phyloP scores from a whole-genome alignment of 2,888 invertebrate species.

The Resseliella maxima region DNA sequence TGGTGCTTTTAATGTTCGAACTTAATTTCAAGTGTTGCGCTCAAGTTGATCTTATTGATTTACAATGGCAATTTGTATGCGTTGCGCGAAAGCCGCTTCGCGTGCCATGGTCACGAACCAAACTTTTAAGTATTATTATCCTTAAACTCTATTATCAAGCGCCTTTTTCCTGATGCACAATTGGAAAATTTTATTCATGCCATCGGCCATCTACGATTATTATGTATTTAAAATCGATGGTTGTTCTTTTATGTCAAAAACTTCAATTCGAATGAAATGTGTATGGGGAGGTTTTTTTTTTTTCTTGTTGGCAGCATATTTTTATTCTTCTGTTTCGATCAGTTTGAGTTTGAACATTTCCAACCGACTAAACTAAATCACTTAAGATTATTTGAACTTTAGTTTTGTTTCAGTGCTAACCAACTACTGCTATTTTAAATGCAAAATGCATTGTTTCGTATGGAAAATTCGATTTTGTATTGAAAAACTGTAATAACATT shows the following conservation, averaged over 20 bases:
- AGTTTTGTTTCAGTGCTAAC: not conserved
- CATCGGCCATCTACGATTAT: constrained; percentile 5
- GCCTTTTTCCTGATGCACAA: not conserved
- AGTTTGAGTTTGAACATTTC: not conserved
- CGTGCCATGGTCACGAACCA: not conserved
- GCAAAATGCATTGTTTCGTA: not conserved
- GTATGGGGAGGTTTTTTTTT: not conserved
- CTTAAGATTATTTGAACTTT: constrained; percentile 1
- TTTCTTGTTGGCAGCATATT: too few species aligned
- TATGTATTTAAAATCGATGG: not conserved
- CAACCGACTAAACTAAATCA: constrained; percentile 20
- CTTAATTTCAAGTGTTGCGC: constrained; percentile 19
- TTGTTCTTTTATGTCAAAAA: not conserved
- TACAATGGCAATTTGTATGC: constrained; percentile 49
- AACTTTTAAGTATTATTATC: constrained; percentile 34
- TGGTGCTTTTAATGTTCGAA: constrained; percentile 16
- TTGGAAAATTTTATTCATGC: not conserved
- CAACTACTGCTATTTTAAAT: not conserved
- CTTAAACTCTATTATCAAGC: constrained; percentile 41
- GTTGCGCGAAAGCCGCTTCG: not conserved
- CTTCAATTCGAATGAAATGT: not conserved
- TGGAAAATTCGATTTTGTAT: not conserved
- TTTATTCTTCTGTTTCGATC: too few species aligned
- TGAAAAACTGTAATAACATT: not conserved
- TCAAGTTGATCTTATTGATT: constrained; percentile 53